Percentiles rank a stretch among this genome's conserved stretches.
phyloP scores from a whole-genome alignment of 2,113 vertebrate species.

The Calidris pugnax region DNA sequence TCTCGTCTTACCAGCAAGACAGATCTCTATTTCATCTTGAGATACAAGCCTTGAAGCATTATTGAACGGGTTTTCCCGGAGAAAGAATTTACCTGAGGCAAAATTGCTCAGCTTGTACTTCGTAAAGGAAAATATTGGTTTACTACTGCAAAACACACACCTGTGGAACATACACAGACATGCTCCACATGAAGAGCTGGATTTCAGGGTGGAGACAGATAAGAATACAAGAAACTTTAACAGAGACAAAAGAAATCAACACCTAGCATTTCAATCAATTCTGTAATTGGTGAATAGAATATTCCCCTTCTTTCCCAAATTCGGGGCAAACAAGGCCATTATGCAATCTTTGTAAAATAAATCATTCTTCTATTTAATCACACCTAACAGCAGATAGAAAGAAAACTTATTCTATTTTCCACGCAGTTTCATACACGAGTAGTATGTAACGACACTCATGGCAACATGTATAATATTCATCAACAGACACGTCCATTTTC shows the following conservation, averaged over 20 bases:
- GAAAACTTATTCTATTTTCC: not conserved
- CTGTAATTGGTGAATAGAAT: not conserved
- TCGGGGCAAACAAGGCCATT: not conserved
- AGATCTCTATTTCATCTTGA: not conserved
- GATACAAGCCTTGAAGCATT: not conserved
- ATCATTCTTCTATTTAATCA: not conserved
- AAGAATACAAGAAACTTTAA: not conserved
- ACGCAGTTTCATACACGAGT: not conserved
- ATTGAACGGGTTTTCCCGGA: not conserved
- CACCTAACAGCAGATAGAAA: not conserved
- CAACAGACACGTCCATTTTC: accelerated
- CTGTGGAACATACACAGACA: not conserved
- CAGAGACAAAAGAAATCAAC: not conserved
- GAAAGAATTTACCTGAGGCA: not conserved
- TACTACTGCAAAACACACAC: not conserved
- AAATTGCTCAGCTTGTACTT: not conserved
- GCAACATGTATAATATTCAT: not conserved
- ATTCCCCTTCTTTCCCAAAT: not conserved
- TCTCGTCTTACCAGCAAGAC: not conserved
- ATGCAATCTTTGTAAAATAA: not conserved
- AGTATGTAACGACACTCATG: not conserved
- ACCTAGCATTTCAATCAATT: not conserved
- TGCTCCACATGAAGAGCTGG: not conserved
- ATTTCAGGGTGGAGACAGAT: not conserved
- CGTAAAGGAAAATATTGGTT: not conserved